Conservation (phyloP, 53 echinoderm and acorn worm species). For the Luidia sarsii region DNA sequence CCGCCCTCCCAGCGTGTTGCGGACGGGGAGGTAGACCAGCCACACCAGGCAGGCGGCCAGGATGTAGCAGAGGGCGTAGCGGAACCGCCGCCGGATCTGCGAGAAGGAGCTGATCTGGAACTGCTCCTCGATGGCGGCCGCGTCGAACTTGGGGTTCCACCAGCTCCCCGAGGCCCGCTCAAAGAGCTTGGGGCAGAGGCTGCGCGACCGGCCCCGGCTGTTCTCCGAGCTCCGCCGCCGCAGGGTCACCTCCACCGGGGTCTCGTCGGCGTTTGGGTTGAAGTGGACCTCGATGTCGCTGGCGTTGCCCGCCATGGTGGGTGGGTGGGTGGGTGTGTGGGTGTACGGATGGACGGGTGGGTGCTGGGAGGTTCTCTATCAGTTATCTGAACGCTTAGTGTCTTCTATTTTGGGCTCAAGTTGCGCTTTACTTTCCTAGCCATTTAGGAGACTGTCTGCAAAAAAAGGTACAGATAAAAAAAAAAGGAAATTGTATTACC, state of each 20-base stretch:
- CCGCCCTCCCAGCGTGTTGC: slow-evolving; percentile 2
- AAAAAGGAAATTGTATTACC: no score
- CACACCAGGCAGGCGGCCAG: slow-evolving; percentile 80
- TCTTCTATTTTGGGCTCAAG: no score
- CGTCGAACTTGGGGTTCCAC: slow-evolving; percentile 98
- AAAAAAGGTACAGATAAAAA: no score
- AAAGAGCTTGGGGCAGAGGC: slow-evolving; percentile 89
- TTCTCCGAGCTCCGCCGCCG: slow-evolving; percentile 75
- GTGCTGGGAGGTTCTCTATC: no score
- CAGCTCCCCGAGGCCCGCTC: slow-evolving; percentile 97
- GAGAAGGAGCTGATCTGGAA: slow-evolving; percentile 80
- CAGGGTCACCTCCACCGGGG: slow-evolving; percentile 71
- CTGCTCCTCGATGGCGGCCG: slow-evolving; percentile 83
- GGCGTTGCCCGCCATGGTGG: slow-evolving; percentile 38
- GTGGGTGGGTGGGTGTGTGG: no score
- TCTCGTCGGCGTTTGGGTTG: slow-evolving; percentile 67
- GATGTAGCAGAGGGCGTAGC: slow-evolving; percentile 81
- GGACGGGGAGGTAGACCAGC: slow-evolving; percentile 84
- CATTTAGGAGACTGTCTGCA: no score
- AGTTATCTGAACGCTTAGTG: no score
- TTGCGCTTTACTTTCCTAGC: no score
- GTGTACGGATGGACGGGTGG: no score
- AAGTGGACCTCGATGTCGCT: slow-evolving; percentile 53
- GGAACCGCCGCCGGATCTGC: slow-evolving; percentile 82
- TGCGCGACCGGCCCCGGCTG: slow-evolving; percentile 62